Percentiles rank a stretch among this genome's conserved stretches.
Conservation (phyloP, 1,140 invertebrate genomes). For the Ceratoteleas bidentatus region DNA sequence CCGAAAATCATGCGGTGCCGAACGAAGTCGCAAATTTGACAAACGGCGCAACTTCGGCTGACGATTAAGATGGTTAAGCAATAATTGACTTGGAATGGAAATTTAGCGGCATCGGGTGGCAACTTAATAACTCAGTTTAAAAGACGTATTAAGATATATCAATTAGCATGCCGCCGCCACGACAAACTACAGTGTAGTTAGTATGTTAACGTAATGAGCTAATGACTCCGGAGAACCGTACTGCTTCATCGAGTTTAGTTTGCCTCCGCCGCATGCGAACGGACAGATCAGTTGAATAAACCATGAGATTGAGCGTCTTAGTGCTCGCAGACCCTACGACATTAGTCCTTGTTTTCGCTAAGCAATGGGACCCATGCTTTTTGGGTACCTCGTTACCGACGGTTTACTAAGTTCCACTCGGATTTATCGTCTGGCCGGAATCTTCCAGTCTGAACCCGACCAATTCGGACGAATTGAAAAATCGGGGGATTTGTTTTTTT, state of each 20-base stretch:
- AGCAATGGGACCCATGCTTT: slow-evolving; percentile 2
- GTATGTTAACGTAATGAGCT: slow-evolving; percentile 76
- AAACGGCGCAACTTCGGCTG: no score
- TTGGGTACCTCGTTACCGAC: no score
- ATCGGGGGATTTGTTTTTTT: no score
- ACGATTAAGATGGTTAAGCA: no score
- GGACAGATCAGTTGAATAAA: slow-evolving; percentile 63
- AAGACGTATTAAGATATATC: slow-evolving; percentile 56
- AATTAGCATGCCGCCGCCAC: slow-evolving; percentile 29
- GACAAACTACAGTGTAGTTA: slow-evolving; percentile 48
- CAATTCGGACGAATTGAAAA: no score
- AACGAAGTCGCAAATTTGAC: no score
- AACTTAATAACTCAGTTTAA: slow-evolving; percentile 44
- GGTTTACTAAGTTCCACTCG: no score
- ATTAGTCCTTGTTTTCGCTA: slow-evolving; percentile 22
- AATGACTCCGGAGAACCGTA: slow-evolving; percentile 74
- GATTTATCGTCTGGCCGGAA: no score
- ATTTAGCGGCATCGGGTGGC: slow-evolving; percentile 29
- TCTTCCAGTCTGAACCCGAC: no score
- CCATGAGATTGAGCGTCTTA: slow-evolving; percentile 52
- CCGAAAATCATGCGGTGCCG: no score
- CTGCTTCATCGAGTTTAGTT: slow-evolving; percentile 62
- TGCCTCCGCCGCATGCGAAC: slow-evolving; percentile 39
- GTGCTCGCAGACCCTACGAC: slow-evolving; percentile 14
- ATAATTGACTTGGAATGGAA: no score